These are phyloP conservation scores for Epistrophella euchroma DNA, from an alignment of 2,888 invertebrate genomes.

Conservation along the genomic window DNA sequence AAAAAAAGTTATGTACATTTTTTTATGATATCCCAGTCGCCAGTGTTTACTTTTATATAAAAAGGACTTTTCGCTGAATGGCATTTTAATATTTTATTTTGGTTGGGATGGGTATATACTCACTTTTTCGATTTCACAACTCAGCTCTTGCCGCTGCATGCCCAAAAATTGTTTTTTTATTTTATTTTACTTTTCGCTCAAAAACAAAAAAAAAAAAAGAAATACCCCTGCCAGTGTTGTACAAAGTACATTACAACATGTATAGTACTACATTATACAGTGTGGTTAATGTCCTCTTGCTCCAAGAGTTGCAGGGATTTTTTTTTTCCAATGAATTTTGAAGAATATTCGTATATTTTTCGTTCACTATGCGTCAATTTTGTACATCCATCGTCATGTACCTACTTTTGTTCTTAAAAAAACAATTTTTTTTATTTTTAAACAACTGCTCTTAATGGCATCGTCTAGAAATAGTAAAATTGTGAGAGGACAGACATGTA, in stretches of 20 bases:
- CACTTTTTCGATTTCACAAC: conserved; percentile 12
- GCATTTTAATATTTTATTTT: conserved; percentile 73
- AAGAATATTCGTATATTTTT: conserved; percentile 30
- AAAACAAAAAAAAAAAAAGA: conserved; percentile 11
- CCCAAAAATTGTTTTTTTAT: conserved; percentile 39
- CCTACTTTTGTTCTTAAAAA: neutral
- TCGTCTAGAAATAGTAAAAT: neutral
- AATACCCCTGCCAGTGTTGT: conserved; percentile 55
- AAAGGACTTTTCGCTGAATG: conserved; percentile 67
- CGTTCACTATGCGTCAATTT: conserved; percentile 59
- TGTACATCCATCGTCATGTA: conserved; percentile 15
- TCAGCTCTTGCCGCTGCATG: conserved; percentile 38
- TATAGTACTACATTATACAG: conserved; percentile 19
- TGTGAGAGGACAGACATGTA: neutral
- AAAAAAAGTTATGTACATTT: conserved; percentile 21
- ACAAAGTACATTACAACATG: neutral
- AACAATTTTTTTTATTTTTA: neutral
- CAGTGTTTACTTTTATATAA: conserved; percentile 69
- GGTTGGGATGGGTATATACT: conserved; percentile 34
- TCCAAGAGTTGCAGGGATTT: conserved; percentile 39
- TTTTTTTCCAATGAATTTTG: conserved; percentile 58
- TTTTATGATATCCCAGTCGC: conserved; percentile 67
- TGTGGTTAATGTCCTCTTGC: conserved; percentile 57
- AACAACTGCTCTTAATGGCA: neutral
- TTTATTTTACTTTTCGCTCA: neutral